phyloP scores from a whole-genome alignment of 2,113 vertebrate species.

The Maylandia zebra region DNA sequence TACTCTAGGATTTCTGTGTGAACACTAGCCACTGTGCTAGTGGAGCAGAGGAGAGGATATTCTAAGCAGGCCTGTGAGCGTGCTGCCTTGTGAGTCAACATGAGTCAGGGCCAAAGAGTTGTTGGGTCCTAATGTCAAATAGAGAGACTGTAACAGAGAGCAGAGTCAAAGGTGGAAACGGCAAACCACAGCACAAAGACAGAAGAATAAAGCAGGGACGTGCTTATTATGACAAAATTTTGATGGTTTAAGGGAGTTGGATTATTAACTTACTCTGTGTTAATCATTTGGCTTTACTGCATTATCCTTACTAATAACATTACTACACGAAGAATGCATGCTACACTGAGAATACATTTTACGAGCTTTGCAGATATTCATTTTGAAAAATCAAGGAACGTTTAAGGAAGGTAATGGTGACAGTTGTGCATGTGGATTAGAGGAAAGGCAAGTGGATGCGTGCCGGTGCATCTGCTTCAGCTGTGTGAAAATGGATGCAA shows the following conservation, averaged over 20 bases:
- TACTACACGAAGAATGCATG: neutral
- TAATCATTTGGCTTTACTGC: neutral
- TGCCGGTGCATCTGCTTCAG: neutral
- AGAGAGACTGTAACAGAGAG: neutral
- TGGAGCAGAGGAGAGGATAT: slow-evolving; percentile 52
- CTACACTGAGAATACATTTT: neutral
- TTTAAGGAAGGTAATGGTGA: neutral
- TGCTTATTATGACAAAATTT: neutral
- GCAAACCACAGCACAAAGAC: neutral
- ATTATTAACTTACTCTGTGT: neutral
- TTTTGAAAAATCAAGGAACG: neutral
- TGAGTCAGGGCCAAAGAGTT: slow-evolving; percentile 43
- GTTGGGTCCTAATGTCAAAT: slow-evolving; percentile 32
- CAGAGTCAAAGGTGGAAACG: neutral
- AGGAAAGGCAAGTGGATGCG: neutral
- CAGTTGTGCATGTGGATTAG: neutral
- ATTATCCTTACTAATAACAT: neutral
- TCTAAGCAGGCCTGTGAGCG: slow-evolving; percentile 52
- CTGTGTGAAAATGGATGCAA: slow-evolving; percentile 1
- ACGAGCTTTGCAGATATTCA: neutral
- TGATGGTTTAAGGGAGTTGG: neutral
- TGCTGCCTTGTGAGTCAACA: slow-evolving; percentile 49
- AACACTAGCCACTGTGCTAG: slow-evolving; percentile 39
- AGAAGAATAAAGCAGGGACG: neutral
- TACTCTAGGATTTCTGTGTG: neutral